Percentiles rank a stretch among this genome's conserved stretches.
These are phyloP conservation scores for Rhodeus uyekii DNA, from an alignment of 2,797 vertebrate species.

Conservation along the genomic window DNA sequence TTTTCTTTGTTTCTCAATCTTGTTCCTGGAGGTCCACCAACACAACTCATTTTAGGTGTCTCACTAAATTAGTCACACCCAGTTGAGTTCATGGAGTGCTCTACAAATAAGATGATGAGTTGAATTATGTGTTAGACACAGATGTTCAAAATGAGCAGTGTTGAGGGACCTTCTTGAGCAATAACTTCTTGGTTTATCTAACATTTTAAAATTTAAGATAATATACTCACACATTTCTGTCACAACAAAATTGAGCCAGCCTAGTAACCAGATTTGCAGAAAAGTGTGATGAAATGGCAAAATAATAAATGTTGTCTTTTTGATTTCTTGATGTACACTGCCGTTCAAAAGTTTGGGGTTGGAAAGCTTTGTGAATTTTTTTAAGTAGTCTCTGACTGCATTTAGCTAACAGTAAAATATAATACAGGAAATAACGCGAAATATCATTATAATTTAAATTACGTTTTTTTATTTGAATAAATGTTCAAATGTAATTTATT, in stretches of 20 bases:
- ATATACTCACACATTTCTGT: background rate
- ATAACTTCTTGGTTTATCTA: background rate
- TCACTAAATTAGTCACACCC: background rate
- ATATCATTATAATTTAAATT: background rate
- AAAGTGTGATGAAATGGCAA: background rate
- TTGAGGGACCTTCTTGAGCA: background rate
- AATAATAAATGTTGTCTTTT: background rate
- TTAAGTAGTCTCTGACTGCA: background rate
- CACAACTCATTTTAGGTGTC: background rate
- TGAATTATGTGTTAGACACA: background rate
- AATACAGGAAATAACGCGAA: no score
- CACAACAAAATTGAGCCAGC: background rate
- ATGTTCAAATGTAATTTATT: background rate
- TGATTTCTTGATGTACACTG: background rate
- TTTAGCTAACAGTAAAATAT: no score
- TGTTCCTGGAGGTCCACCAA: background rate
- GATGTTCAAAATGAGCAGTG: background rate
- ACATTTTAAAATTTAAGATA: background rate
- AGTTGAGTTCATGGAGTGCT: background rate
- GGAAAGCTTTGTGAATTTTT: background rate
- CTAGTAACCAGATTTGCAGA: background rate
- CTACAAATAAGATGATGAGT: background rate
- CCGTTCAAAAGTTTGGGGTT: background rate
- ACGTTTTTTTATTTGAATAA: background rate
- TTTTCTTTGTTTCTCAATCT: conserved; percentile 3